Evolutionary conservation across 1,140 invertebrate species (phyloP), one percentile per base, ranked within the genome.

Genomic region (Thrips palmi): DNA sequence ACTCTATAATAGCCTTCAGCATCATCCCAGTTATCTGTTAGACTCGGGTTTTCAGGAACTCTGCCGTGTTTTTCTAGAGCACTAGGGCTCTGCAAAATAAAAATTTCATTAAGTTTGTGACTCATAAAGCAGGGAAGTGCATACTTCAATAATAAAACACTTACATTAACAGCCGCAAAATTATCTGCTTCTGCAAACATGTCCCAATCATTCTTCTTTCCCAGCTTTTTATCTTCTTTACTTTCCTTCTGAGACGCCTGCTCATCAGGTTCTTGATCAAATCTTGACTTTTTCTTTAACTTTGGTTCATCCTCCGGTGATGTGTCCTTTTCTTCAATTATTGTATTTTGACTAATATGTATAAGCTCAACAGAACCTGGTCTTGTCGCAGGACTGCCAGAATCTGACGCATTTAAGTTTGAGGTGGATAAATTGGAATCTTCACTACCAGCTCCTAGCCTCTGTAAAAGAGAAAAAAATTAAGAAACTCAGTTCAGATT

Each of bases 1-100:
- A 98, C 92, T 40, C 94, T 73, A 55, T 89, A 93, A 60, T 94
- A 97, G 28, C 96, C 96, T 64, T 99, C 96, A 11, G 92, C 84
- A 64, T 99, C 94, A 57, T 99, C 96, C 94, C 96, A 99, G 56
- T 99, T 99, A 56, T 99, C 96, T 3, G 81, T 92, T 3, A 96
- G 63, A 41, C 81, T 79, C 0, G 86, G 85, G 63, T 93, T 93
- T 50, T 91, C 85, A 22, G 69, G 61, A n/a, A 62, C 63, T 29
- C 71, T 67, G 45, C 65, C 50, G 67, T 75, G 55, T 63, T 71
- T 63, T 43, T 68, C 68, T 22, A 71, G 64, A 22, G 80, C 67
- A n/a, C 71, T 73, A 11, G 74, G 74, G 49, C 71, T 84, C 58
- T 88, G 67, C 1, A 74, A 72, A 68, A 70, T 49, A 43, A 55